Percentiles rank a stretch among this genome's conserved stretches.
Evolutionary conservation across 1,140 invertebrate species (phyloP).

Genomic region (Hirudo medicinalis): DNA sequence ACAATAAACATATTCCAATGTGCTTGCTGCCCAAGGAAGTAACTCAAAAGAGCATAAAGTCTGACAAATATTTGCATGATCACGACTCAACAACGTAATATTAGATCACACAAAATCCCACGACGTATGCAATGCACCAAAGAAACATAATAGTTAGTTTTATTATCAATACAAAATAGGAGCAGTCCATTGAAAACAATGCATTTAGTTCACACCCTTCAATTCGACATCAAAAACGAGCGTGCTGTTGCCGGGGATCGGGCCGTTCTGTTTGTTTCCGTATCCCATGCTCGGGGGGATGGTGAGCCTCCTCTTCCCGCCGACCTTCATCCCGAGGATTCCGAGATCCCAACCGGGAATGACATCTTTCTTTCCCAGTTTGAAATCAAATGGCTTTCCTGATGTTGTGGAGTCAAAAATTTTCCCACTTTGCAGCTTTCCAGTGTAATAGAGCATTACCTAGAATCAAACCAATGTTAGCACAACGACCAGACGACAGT

Average conservation of each 20-base stretch:
- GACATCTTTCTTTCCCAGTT: constrained; percentile 34
- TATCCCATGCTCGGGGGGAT: constrained; percentile 61
- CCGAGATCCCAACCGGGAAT: constrained; percentile 71
- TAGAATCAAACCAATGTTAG: constrained; percentile 22
- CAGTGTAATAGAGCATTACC: constrained; percentile 39
- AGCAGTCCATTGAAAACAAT: background rate
- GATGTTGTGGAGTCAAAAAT: constrained; percentile 40
- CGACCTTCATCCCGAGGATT: constrained; percentile 54
- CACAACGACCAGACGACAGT: background rate
- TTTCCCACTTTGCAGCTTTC: constrained; percentile 34
- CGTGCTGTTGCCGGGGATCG: constrained; percentile 36
- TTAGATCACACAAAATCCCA: too few relatives aligned
- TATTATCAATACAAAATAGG: too few relatives aligned
- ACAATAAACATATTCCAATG: too few relatives aligned
- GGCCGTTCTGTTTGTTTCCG: constrained; percentile 29
- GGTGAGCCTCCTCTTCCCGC: constrained; percentile 69
- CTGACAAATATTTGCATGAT: too few relatives aligned
- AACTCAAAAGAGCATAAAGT: too few relatives aligned
- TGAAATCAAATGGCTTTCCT: constrained; percentile 36
- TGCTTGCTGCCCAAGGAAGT: too few relatives aligned
- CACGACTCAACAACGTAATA: too few relatives aligned
- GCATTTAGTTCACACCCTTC: constrained; percentile 50
- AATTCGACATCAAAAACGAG: constrained; percentile 37
- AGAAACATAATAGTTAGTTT: too few relatives aligned
- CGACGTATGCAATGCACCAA: too few relatives aligned